A percentile compares a stretch with the other conserved stretches of the same genome.
Evolutionary conservation across 1,140 invertebrate species (phyloP).

Genomic region (Xylocopa sonorina): DNA sequence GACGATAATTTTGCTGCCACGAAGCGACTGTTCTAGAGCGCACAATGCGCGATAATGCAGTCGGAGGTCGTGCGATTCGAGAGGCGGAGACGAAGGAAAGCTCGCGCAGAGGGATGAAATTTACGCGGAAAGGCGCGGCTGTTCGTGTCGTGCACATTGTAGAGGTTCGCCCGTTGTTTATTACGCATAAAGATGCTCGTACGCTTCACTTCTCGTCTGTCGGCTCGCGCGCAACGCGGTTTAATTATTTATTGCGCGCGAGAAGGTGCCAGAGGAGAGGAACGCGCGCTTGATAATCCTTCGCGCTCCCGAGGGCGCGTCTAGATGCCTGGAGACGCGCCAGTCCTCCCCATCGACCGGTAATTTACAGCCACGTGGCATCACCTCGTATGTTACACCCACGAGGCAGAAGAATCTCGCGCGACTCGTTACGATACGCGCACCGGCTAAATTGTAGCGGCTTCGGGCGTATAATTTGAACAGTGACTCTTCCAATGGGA

Average conservation of each 20-base stretch:
- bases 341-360: not conserved
- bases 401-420: conserved; percentile 38
- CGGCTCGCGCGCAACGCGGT: not conserved
- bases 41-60: too few relatives aligned
- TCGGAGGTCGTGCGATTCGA: too few relatives aligned
- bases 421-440: conserved; percentile 42
- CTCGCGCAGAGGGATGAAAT: not conserved
- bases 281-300: not conserved
- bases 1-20: too few relatives aligned
- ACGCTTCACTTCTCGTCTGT: conserved; percentile 3
- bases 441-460: conserved; percentile 44
- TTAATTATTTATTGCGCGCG: conserved; percentile 34
- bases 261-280: conserved; percentile 19
- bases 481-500: too few relatives aligned
- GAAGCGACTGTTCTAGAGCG: too few relatives aligned
- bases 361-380: conserved; percentile 59
- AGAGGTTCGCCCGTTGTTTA: not conserved
- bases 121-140: too few relatives aligned
- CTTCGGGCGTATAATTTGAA: too few relatives aligned
- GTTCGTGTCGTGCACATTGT: not conserved
- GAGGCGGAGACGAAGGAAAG: not conserved
- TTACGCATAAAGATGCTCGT: conserved; percentile 4
- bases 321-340: conserved; percentile 66
- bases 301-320: conserved; percentile 15
- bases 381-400: conserved; percentile 67